Base-by-base conservation (phyloP, 1,140 invertebrate genomes). In the Hycleus cichorii region DNA sequence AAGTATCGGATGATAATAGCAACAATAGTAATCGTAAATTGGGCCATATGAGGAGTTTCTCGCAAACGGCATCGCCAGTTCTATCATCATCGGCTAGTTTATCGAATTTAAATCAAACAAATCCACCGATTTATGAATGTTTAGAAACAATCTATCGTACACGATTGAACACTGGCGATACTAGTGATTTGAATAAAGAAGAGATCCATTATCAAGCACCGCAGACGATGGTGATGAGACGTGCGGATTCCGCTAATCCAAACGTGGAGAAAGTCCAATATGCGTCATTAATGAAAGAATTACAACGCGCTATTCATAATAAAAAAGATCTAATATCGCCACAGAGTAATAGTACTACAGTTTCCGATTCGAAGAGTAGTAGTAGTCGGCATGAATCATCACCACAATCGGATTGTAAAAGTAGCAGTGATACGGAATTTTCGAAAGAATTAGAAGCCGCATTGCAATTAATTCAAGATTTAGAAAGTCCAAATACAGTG, bases 31-130 rank as follows among this genome's bases (percentile, higher is more conserved):
- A 73, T 57, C 61, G 74, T 44, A 75, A 75, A 58, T 56, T 76
- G 45, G 69, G 72, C 43, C 72, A 74, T 58, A 77, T 77, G 76
- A 75, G 74, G 49, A 77, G 75, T 56, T 78, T 77, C 64, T 76
- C 75, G 0, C 60, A 72, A 11, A 74, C 74, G 3, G 67, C 75
- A 8, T 77, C 76, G 1, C 76, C 76, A 1, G 68, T 72, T 5
- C 60, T 70, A 4, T 42, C 74, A 9, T 76, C 75, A 9, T 76
- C 75, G 0, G 73, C 69, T 5, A 74, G 72, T 59, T 76, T 75
- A 2, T 76, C 75, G 3, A 73, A 69, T 49, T 61, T 74, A 45
- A 68, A 61, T 46, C 59, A 60, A 50, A 64, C 50, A 38, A 60
- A 56, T 24, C 71, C 69, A 3, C 71, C 72, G 10, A 76, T 78